Evolutionary conservation across 1,140 invertebrate species (phyloP).

Genomic region (Aphis gossypii): DNA sequence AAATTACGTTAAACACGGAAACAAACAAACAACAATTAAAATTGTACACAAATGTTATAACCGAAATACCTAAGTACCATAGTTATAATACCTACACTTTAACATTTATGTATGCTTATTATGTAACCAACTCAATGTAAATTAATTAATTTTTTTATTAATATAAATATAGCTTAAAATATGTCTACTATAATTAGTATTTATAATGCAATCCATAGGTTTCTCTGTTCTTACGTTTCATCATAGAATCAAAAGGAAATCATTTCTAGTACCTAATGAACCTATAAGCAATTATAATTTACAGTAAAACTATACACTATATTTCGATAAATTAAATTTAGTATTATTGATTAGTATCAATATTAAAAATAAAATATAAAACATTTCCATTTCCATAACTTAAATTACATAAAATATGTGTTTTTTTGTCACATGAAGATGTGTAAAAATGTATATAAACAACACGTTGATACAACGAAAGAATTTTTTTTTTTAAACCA

Average conservation of each 20-base stretch:
- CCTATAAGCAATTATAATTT: not conserved
- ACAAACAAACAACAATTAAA: not conserved
- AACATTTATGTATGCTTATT: not conserved
- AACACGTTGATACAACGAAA: not conserved
- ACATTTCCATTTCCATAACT: not conserved
- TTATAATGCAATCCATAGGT: not conserved
- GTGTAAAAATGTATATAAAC: too few species aligned
- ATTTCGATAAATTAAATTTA: not conserved
- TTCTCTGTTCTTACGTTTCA: not conserved
- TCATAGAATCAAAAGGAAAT: not conserved
- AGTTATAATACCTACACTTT: not conserved
- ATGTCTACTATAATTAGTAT: not conserved
- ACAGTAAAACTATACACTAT: not conserved
- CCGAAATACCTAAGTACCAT: not conserved
- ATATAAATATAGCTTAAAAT: not conserved
- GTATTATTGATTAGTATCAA: not conserved
- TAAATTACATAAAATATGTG: not conserved
- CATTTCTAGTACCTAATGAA: not conserved
- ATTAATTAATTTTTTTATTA: not conserved
- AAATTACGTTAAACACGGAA: not conserved
- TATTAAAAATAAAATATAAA: not conserved
- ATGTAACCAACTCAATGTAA: not conserved
- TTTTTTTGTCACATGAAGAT: not conserved
- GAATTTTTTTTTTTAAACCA: not conserved
- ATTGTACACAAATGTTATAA: not conserved